Base-by-base conservation (phyloP, 1,140 invertebrate genomes). In the Halictus rubicundus region DNA sequence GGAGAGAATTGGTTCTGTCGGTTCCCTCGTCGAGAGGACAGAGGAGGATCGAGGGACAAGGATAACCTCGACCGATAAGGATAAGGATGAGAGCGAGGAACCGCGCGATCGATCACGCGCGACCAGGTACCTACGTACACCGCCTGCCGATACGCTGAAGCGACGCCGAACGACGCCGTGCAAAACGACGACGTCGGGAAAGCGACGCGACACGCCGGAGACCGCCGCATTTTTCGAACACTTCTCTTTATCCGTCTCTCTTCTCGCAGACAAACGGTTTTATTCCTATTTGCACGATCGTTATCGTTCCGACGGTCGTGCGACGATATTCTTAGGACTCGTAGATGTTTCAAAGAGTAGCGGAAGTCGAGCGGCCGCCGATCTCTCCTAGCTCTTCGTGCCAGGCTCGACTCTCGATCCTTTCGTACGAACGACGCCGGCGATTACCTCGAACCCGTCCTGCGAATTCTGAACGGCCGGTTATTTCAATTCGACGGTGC, bases 91-190 rank as follows among this genome's bases (percentile, higher is more conserved):
- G 14, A 14, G 14, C 14, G 14, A 46, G 42, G 42, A 60, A 69
- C 16, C 10, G 19, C 57, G 54, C 2, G 19, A 64, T 39, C 0
- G 70, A 68, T 39, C 65, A 84, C 83, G 72, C 69, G 83, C 71
- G 75, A 66, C 39, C 80, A 80, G 77, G 82, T 74, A 80, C 52
- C 63, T 69, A 82, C 46, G n/a, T 23, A 49, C 39, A 52, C 57
- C 54, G 69, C 57, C 10, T 19, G 21, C 5, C 32, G 32, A 32
- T 32, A 32, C 32, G 32, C 32, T 16, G 1, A 19, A n/a, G 27
- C 54, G 46, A 25, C 52, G 49, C 42, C 39, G 16, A 16, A 5
- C 46, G 46, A 49, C 39, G 39, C 9, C 39, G 10, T n/a, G n/a
- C n/a, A n/a, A n/a, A 16, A 5, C 46, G 46, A n/a, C n/a, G n/a